phyloP scores from a whole-genome alignment of 2,888 invertebrate species.

The Lutraria lutraria region DNA sequence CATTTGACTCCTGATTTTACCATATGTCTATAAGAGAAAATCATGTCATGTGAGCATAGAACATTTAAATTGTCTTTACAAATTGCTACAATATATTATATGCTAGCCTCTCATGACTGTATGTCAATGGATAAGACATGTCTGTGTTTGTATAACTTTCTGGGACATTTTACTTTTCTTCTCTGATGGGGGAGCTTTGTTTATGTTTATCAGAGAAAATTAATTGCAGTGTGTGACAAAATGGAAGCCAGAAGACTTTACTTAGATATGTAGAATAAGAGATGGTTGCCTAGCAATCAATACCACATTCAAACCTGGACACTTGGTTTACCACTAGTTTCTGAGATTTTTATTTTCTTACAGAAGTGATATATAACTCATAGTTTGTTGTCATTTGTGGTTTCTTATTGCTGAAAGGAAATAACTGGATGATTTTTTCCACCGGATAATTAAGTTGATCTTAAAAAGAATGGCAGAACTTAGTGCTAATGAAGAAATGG shows the following conservation, averaged over 20 bases:
- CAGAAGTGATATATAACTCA: background rate
- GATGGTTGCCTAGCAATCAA: background rate
- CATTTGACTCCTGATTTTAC: too few species aligned
- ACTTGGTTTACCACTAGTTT: background rate
- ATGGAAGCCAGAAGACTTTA: background rate
- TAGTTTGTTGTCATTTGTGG: background rate
- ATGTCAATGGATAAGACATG: background rate
- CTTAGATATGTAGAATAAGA: constrained; percentile 4
- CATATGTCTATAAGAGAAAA: too few species aligned
- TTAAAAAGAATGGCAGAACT: background rate
- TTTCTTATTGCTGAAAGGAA: background rate
- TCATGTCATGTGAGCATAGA: too few species aligned
- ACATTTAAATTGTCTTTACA: background rate
- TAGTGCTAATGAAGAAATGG: background rate
- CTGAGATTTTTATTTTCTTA: background rate
- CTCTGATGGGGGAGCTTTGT: background rate
- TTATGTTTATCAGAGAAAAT: background rate
- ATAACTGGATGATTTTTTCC: background rate
- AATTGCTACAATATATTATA: background rate
- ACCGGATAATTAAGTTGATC: background rate
- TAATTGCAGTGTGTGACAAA: constrained; percentile 13
- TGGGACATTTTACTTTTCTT: background rate
- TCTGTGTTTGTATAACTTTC: background rate
- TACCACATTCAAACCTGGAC: background rate
- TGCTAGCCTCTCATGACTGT: background rate